Percentiles rank a stretch among this genome's conserved stretches.
Conservation (phyloP, 2,113 vertebrate species). For the Odocoileus virginianus region DNA sequence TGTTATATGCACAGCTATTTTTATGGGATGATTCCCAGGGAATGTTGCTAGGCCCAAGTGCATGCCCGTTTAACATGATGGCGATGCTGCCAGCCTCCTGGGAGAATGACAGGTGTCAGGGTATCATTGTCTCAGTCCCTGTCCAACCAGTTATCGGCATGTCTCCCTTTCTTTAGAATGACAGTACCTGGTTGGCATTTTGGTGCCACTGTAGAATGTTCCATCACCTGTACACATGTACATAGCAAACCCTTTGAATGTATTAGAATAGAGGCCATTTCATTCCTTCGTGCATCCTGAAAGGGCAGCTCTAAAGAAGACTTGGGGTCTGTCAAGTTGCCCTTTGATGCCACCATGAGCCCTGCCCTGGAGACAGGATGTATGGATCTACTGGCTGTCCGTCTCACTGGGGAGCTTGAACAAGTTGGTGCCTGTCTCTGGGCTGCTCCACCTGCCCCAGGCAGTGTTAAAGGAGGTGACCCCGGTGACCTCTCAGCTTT, state of each 20-base stretch:
- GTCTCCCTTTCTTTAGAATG: background rate
- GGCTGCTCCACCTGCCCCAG: background rate
- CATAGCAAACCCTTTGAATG: background rate
- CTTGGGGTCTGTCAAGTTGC: background rate
- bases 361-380: fast-evolving
- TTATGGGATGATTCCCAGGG: background rate
- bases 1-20: fast-evolving
- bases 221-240: background rate
- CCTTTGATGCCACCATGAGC: background rate
- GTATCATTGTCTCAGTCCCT: background rate
- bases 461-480: background rate
- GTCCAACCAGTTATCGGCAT: fast-evolving
- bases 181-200: background rate
- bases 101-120: background rate
- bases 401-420: background rate
- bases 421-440: background rate
- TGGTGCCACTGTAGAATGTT: background rate
- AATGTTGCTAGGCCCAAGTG: background rate
- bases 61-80: fast-evolving
- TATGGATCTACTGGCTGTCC: background rate
- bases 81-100: background rate
- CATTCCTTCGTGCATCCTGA: background rate
- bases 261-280: background rate
- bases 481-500: background rate
- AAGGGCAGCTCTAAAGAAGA: background rate